Conservation (phyloP, 2,113 vertebrate genomes). For the Forbesichthys agassizii region DNA sequence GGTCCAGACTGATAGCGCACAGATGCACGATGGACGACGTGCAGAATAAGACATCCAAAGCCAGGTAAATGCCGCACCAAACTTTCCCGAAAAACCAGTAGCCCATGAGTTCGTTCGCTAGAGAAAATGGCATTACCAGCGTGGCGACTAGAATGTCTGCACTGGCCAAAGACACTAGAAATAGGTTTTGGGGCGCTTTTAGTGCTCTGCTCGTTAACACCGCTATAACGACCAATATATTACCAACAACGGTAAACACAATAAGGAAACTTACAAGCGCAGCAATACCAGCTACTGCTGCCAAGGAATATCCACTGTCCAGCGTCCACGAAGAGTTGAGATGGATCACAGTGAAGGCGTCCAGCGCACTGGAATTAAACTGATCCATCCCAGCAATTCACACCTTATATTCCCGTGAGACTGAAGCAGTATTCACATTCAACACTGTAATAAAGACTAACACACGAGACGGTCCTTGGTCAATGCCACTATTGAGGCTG, state of each 20-base stretch:
- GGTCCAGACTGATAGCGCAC: constrained; percentile 93
- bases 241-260: constrained; percentile 88
- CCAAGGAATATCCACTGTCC: constrained; percentile 81
- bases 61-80: constrained; percentile 93
- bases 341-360: constrained; percentile 71
- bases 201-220: constrained; percentile 90
- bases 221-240: constrained; percentile 90
- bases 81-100: constrained; percentile 93
- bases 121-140: constrained; percentile 92
- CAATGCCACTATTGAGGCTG: too few relatives aligned
- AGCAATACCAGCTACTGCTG: constrained; percentile 80
- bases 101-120: constrained; percentile 94
- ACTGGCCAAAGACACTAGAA: constrained; percentile 90
- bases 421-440: neutral
- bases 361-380: constrained; percentile 70
- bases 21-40: constrained; percentile 93
- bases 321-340: constrained; percentile 69
- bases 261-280: constrained; percentile 87
- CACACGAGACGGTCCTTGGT: too few relatives aligned
- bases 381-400: constrained; percentile 70
- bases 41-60: constrained; percentile 91
- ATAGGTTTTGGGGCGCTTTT: constrained; percentile 91
- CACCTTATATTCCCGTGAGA: neutral
- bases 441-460: neutral
- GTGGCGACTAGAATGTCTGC: constrained; percentile 95